phyloP scores from a whole-genome alignment of 2,113 vertebrate genomes.

The Echinops telfairi region DNA sequence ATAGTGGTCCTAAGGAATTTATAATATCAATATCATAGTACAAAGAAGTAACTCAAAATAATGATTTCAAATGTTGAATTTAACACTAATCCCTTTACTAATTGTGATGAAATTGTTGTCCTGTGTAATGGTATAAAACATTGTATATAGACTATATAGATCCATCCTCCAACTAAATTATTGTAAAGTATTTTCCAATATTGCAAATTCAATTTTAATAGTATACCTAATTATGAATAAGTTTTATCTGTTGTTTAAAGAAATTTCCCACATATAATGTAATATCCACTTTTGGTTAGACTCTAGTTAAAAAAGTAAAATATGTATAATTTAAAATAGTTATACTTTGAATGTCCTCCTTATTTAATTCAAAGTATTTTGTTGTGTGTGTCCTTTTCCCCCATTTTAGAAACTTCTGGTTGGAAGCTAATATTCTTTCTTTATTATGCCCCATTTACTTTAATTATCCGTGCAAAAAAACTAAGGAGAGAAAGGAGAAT shows the following conservation, averaged over 20 bases:
- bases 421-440: slow-evolving; percentile 64
- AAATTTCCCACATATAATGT: neutral
- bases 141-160: neutral
- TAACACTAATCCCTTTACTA: neutral
- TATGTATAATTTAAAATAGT: slow-evolving; percentile 4
- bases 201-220: slow-evolving; percentile 31
- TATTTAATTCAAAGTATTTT: slow-evolving; percentile 23
- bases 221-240: neutral
- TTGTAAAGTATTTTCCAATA: neutral
- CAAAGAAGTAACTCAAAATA: neutral
- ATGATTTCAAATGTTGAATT: slow-evolving; percentile 18
- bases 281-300: slow-evolving; percentile 1
- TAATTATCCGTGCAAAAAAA: slow-evolving; percentile 36
- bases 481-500: slow-evolving; percentile 34
- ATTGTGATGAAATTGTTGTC: slow-evolving; percentile 36
- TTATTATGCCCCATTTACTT: slow-evolving; percentile 67
- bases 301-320: slow-evolving; percentile 7
- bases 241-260: slow-evolving; percentile 15
- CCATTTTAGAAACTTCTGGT: slow-evolving; percentile 57
- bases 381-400: neutral
- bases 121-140: neutral
- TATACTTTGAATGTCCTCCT: slow-evolving; percentile 22
- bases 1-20: neutral
- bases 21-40: neutral
- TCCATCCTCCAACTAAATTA: neutral